Evolutionary conservation across 2,888 invertebrate genomes (phyloP), one percentile per base, ranked within the genome.

Genomic region (Odontothrips loti): DNA sequence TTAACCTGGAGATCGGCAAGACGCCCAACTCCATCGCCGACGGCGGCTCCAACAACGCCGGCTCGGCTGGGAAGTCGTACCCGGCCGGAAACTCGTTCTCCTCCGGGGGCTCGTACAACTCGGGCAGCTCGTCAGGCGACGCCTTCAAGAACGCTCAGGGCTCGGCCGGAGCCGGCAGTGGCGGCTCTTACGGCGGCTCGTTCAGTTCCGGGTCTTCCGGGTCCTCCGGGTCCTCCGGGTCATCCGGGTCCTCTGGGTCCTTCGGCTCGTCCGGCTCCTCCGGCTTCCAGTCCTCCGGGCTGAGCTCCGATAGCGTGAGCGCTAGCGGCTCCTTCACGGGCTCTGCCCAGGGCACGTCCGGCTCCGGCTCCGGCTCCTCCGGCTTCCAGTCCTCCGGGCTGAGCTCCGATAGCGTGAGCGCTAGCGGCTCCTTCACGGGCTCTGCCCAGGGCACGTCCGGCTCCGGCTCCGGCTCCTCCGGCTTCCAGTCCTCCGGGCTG

Each of bases 1-100:
- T 75, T 1, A 75, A 75, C 68, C 68, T 75, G 68, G 68, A 75
- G 68, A 75, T 75, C 27, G 68, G 68, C 1, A 75, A 75, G 68
- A 75, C 68, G 68, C 68, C 68, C 0, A 75, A 75, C 68, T 58
- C 58, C 20, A 58, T 58, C 58, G 27, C 68, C 9, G 12, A 23
- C 23, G 68, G 27, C 68, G 68, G 27, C 68, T 10, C 58, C 58
- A 58, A n/a, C 58, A 20, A 6, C 58, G 51, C 51, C 51, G 3
- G 3, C 51, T 51, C 51, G 51, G 3, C 51, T 10, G 51, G 51
- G 9, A 20, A 20, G 15, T 48, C 48, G 48, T 48, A 48, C 48
- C 9, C 9, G 10, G 9, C 48, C 15, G 48, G 48, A 48, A 48
- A 15, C 15, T 9, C 10, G 15, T 11, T 9, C 48, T 11, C 10